These are phyloP conservation scores for Urophycis tenuis DNA, from an alignment of 2,797 vertebrate species.

Conservation along the genomic window DNA sequence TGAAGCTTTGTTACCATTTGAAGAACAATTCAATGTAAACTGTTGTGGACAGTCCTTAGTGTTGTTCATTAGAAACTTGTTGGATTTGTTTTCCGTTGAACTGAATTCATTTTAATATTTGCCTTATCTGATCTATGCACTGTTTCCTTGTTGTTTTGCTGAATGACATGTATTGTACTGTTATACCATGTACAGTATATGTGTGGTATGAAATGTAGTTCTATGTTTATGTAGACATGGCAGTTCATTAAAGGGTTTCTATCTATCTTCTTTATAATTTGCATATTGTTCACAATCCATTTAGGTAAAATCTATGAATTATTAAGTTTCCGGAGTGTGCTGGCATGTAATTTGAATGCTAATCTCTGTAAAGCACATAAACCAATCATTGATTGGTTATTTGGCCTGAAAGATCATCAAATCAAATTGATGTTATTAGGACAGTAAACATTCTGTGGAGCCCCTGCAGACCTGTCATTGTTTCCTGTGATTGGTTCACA, in stretches of 20 bases:
- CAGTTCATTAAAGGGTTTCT: neutral
- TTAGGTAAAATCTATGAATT: neutral
- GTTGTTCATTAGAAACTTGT: constrained; percentile 42
- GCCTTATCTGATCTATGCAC: constrained; percentile 61
- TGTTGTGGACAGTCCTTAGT: constrained; percentile 43
- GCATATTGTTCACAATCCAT: neutral
- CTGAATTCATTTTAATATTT: constrained; percentile 50
- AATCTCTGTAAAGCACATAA: neutral
- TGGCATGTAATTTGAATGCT: neutral
- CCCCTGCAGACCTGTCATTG: neutral
- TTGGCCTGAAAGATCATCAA: neutral
- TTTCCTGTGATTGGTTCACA: neutral
- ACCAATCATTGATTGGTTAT: neutral
- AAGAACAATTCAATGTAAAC: constrained; percentile 26
- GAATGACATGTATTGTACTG: constrained; percentile 17
- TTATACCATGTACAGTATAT: neutral
- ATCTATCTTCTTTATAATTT: neutral
- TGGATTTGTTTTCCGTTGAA: constrained; percentile 41
- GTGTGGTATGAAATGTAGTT: neutral
- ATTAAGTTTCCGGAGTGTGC: neutral
- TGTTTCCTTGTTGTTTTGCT: constrained; percentile 27
- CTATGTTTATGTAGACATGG: neutral
- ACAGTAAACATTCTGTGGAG: neutral
- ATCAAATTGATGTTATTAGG: neutral
- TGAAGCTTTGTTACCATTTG: constrained; percentile 29